Percentiles rank a stretch among this genome's conserved stretches.
Conservation (phyloP, 2,888 invertebrate genomes). For the Gari tellinella region DNA sequence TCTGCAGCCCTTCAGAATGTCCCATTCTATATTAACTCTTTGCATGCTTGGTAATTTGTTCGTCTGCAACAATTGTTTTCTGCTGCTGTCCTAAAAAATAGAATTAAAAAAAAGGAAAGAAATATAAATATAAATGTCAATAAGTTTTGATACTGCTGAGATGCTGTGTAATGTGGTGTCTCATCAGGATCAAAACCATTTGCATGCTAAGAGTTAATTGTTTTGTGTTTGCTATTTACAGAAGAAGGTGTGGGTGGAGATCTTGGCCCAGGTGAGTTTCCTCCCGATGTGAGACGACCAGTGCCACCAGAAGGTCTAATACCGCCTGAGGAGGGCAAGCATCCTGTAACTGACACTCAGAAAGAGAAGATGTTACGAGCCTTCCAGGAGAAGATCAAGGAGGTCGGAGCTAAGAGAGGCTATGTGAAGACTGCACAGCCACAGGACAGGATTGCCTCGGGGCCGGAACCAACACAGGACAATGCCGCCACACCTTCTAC, state of each 20-base stretch:
- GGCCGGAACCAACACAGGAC: not conserved
- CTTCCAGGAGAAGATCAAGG: slow-evolving; percentile 39
- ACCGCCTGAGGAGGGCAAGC: not conserved
- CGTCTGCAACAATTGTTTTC: too few relatives aligned
- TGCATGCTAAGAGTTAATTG: too few relatives aligned
- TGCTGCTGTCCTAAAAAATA: too few relatives aligned
- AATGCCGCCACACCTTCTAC: not conserved
- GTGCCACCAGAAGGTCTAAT: not conserved
- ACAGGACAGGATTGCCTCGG: not conserved
- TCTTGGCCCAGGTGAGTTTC: not conserved
- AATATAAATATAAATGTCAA: too few relatives aligned
- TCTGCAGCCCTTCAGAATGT: too few relatives aligned
- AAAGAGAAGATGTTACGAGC: slow-evolving; percentile 8
- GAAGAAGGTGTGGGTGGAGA: not conserved
- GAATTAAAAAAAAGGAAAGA: too few relatives aligned
- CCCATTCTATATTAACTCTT: too few relatives aligned
- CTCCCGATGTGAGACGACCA: slow-evolving; percentile 1
- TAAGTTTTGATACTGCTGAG: too few relatives aligned
- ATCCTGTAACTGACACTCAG: not conserved
- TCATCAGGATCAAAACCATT: too few relatives aligned
- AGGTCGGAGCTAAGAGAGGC: slow-evolving; percentile 14
- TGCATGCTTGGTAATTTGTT: too few relatives aligned
- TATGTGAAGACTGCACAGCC: slow-evolving; percentile 8
- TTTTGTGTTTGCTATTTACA: not conserved
- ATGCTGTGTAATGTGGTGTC: too few relatives aligned